Conservation (phyloP, 2,113 vertebrate species). For the Siniperca chuatsi region DNA sequence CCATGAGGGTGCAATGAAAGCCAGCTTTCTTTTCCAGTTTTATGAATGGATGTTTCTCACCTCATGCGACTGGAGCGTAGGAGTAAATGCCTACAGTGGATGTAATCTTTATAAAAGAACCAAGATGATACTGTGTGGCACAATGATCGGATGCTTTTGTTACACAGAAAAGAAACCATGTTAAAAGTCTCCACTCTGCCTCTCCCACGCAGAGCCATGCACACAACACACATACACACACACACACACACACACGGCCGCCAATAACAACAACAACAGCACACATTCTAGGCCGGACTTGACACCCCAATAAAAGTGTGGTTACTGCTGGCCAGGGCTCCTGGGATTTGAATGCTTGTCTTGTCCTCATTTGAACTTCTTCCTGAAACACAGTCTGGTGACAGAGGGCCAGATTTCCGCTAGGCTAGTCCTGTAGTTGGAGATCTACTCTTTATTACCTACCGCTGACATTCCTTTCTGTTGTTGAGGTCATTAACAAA, state of each 20-base stretch:
- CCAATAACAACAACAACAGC: constrained; percentile 61
- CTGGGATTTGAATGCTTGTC: constrained; percentile 73
- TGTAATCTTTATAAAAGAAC: constrained; percentile 48
- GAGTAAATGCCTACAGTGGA: constrained; percentile 49
- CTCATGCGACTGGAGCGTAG: constrained; percentile 23
- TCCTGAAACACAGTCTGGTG: constrained; percentile 72
- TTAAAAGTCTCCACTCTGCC: constrained; percentile 60
- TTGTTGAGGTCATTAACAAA: constrained; percentile 71
- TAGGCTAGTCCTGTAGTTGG: constrained; percentile 53
- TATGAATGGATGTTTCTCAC: constrained; percentile 61
- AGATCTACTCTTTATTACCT: constrained; percentile 66
- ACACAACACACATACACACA: constrained; percentile 41
- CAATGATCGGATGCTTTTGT: constrained; percentile 60
- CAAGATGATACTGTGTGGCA: constrained; percentile 46
- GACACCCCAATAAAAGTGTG: constrained; percentile 86
- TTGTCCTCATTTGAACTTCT: constrained; percentile 84
- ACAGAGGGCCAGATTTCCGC: constrained; percentile 73
- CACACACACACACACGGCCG: not conserved
- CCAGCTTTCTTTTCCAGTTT: constrained; percentile 39
- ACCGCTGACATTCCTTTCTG: constrained; percentile 74
- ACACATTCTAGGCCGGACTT: constrained; percentile 73
- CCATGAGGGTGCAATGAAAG: constrained; percentile 13
- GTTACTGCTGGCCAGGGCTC: constrained; percentile 76
- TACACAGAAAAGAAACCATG: constrained; percentile 53
- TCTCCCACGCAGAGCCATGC: constrained; percentile 52